These are phyloP conservation scores for Poicephalus gulielmi DNA, from an alignment of 2,113 vertebrate species.

Conservation along the genomic window DNA sequence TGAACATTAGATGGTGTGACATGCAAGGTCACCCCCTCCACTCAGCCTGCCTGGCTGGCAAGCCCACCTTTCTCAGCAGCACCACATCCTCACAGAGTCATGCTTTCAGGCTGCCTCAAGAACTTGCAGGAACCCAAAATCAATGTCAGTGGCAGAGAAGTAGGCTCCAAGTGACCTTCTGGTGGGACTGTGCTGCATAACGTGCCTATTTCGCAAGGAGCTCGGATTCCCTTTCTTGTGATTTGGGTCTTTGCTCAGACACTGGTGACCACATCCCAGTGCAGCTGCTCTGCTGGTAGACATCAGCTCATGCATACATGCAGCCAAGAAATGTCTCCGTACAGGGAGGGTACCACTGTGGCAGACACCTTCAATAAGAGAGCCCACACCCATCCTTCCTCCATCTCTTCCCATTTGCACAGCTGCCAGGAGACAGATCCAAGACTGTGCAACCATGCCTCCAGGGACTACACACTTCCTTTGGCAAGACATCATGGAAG, in stretches of 20 bases:
- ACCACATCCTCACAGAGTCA: neutral
- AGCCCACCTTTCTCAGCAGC: neutral
- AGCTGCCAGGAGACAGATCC: neutral
- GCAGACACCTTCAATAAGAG: neutral
- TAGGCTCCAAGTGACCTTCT: neutral
- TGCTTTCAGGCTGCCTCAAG: neutral
- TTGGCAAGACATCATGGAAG: neutral
- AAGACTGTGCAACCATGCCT: neutral
- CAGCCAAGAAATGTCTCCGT: neutral
- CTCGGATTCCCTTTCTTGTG: neutral
- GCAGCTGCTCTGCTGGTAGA: neutral
- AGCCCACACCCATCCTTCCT: neutral
- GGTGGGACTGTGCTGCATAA: neutral
- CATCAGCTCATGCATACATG: neutral
- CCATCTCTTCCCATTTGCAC: neutral
- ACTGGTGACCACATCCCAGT: neutral
- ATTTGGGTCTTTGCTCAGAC: neutral
- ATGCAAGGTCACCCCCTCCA: fast-evolving
- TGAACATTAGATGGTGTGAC: neutral
- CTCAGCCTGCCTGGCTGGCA: neutral
- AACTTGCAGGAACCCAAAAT: neutral
- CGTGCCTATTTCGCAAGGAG: neutral
- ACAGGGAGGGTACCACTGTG: neutral
- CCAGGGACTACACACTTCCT: neutral
- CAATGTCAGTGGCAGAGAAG: neutral